Evolutionary conservation across 2,797 vertebrate genomes (phyloP), one percentile per base, ranked within the genome.

Genomic region (Cuculus canorus): DNA sequence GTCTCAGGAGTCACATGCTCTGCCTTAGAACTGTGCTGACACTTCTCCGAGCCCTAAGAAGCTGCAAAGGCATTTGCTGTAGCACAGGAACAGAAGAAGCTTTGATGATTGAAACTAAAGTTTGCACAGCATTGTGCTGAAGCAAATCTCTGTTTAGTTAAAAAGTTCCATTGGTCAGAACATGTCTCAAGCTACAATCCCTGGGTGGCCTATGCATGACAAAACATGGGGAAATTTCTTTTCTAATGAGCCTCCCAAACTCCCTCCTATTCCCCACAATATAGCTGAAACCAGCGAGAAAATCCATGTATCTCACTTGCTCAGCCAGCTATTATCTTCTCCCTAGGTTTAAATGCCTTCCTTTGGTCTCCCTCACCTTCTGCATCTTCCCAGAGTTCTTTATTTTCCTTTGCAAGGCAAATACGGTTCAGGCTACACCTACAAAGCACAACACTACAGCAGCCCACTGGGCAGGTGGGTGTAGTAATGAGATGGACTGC

Each of bases 21-120:
- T 95, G 73, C 69, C 72, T 95, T 89, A 76, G 47, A 94, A 57
- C 88, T 78, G 56, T 72, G 30, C 82, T 57, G 52, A 68, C 86
- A 13, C 66, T 84, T 70, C 61, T 81, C 70, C 8, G 2, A 73
- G 48, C 37, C 24, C 10, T n/a, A 47, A 77, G 83, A 93, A 84
- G 60, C 41, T 92, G 39, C 32, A 56, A 90, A 39, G 54, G 11
- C 60, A 57, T 84, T 94, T 88, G 45, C 77, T 90, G 66, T 72
- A 64, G 73, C 56, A 11, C 52, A 39, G 64, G 43, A 84, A 82
- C 52, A 92, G 82, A 86, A 66, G 52, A 24, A 43, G 56, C 48
- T 88, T 91, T 95, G 70, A 86, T 60, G 85, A 71, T 8, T 73
- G 64, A 66, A 65, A 82, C 28, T 39, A 17, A 79, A 92, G 43